A percentile compares a stretch with the other conserved stretches of the same genome.
Evolutionary conservation across 1,140 invertebrate species (phyloP).

Genomic region (Rhopalosiphum maidis): DNA sequence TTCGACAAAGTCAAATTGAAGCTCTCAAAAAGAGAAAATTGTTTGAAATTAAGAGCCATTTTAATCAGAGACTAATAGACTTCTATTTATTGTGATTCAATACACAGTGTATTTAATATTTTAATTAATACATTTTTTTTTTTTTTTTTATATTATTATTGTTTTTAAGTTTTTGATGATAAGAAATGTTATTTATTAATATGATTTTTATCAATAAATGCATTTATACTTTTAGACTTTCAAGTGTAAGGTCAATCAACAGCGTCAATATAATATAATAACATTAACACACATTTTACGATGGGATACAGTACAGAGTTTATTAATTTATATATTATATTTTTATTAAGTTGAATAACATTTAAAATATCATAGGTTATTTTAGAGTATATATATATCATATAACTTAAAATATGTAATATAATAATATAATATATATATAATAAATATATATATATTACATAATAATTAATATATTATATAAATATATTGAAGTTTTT

Average conservation of each 20-base stretch:
- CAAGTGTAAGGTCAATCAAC: neutral
- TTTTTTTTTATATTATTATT: neutral
- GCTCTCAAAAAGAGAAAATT: neutral
- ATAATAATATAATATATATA: neutral
- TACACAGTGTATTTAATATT: neutral
- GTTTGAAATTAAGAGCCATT: constrained; percentile 29
- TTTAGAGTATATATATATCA: neutral
- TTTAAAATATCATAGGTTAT: constrained; percentile 43
- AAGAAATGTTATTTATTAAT: neutral
- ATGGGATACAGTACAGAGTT: constrained; percentile 16
- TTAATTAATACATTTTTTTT: neutral
- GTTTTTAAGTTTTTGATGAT: neutral
- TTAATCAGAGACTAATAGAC: neutral
- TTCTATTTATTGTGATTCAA: neutral
- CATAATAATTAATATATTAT: constrained; percentile 47
- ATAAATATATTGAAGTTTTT: constrained; percentile 46
- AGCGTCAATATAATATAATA: neutral
- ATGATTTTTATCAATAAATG: neutral
- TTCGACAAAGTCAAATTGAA: constrained; percentile 30
- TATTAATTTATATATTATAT: constrained; percentile 28
- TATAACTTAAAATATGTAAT: constrained; percentile 24
- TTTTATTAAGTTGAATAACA: constrained; percentile 37
- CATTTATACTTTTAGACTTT: neutral
- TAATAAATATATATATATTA: constrained; percentile 26
- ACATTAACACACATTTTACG: neutral